Base-by-base conservation (phyloP, 2,113 vertebrate genomes). In the Picathartes gymnocephalus region DNA sequence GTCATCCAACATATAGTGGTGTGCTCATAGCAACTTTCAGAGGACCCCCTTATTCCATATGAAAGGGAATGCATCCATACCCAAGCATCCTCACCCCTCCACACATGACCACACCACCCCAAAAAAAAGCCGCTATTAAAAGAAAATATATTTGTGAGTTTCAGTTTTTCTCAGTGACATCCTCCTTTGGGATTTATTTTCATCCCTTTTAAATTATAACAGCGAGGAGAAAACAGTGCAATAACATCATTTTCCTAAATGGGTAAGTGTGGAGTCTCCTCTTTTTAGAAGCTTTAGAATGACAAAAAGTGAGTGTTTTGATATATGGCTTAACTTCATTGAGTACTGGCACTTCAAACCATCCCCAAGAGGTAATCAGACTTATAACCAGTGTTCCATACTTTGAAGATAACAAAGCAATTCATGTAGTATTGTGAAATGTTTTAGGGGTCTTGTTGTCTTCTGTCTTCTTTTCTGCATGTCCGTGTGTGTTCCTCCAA, bases 271-370 rank as follows among this genome's bases (percentile, higher is more conserved):
- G n/a, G 11, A 3, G 18, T 65, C 19, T 73, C 9, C 12, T 37
- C 37, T 92, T 93, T 83, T 57, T 45, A 57, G 86, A 23, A 56
- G 7, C 22, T 94, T 74, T 64, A 40, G 64, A 78, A 58, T 80
- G 11, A 64, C 37, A 81, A 13, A 88, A 88, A 88, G 77, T 37
- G 1, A 47, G 7, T 65, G 47, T 81, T 92, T 89, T 92, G 31
- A 66, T 85, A 48, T 33, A 47, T 60, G 27, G 9, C 40, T 76
- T 61, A 48, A 48, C 15, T 90, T 74, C 37, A 4, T 54, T 58
- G 27, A 90, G 14, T 56, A 22, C 4, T 72, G 39, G 16, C 17
- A 44, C 20, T 81, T 87, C 21, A 61, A 54, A 58, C 3, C 17
- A 27, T 54, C 35, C 20, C 31, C 42, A 40, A 40, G 40, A 81